These are phyloP conservation scores for Tetrax tetrax DNA, from an alignment of 2,113 vertebrate species.

Conservation along the genomic window DNA sequence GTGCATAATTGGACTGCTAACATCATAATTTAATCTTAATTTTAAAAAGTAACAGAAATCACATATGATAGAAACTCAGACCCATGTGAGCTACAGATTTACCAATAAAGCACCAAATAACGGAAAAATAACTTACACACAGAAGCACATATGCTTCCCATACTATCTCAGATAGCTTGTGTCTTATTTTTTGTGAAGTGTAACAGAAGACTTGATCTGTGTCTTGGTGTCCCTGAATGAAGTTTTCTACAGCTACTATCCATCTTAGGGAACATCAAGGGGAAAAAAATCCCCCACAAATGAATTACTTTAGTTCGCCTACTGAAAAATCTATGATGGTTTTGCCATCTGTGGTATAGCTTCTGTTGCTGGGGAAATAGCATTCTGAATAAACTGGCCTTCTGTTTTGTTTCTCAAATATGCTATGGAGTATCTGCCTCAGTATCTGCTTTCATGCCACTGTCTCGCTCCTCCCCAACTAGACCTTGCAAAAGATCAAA, in stretches of 20 bases:
- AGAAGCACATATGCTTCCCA: not conserved
- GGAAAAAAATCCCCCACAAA: not conserved
- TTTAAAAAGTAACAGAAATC: not conserved
- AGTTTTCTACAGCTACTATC: not conserved
- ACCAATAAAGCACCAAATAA: not conserved
- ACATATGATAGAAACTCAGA: not conserved
- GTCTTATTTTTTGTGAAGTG: not conserved
- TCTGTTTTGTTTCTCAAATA: not conserved
- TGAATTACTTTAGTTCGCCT: not conserved
- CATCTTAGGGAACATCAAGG: not conserved
- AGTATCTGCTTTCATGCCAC: not conserved
- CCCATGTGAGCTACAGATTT: not conserved
- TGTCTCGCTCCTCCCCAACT: not conserved
- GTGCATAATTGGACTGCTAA: not conserved
- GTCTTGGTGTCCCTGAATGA: not conserved
- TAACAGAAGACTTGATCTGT: not conserved
- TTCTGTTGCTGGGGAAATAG: not conserved
- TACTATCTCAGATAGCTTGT: not conserved
- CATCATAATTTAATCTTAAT: not conserved
- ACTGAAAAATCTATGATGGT: not conserved
- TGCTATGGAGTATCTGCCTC: not conserved
- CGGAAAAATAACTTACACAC: not conserved
- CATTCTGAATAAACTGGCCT: not conserved
- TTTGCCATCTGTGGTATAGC: not conserved
- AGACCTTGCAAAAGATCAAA: not conserved